phyloP scores from a whole-genome alignment of 2,797 vertebrate genomes.

The Dryobates pubescens region DNA sequence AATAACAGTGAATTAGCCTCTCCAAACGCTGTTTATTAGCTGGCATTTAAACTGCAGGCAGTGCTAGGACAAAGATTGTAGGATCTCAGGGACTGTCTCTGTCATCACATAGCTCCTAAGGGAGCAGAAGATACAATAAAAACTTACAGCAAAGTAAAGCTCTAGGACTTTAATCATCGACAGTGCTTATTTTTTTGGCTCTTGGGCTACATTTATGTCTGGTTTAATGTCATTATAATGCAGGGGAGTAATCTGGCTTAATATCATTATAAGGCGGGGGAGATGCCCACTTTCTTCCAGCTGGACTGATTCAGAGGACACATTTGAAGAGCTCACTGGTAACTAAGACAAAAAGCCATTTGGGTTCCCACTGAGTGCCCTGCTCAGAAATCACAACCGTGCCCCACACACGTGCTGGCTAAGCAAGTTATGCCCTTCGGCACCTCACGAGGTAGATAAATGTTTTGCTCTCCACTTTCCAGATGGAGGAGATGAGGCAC shows the following conservation, averaged over 20 bases:
- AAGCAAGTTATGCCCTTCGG: not conserved
- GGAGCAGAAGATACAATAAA: not conserved
- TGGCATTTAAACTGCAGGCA: not conserved
- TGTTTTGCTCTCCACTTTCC: not conserved
- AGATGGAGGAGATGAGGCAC: not conserved
- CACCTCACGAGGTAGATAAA: conserved; percentile 18
- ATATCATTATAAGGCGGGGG: not conserved
- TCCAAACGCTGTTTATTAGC: not conserved
- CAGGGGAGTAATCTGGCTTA: not conserved
- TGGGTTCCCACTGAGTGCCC: not conserved
- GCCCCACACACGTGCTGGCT: not conserved
- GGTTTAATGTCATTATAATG: not conserved
- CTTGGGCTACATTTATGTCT: not conserved
- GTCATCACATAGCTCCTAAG: not conserved
- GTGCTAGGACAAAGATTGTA: not conserved
- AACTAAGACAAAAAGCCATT: not conserved
- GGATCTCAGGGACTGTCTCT: not conserved
- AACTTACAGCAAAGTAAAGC: conserved; percentile 19
- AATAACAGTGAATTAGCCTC: not conserved
- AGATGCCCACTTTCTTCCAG: not conserved
- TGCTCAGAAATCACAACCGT: not conserved
- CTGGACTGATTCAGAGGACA: not conserved
- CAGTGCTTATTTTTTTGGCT: not conserved
- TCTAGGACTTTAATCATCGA: not conserved
- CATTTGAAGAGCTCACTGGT: not conserved